These are phyloP conservation scores for Coreoperca whiteheadi DNA, from an alignment of 2,113 vertebrate genomes.

Conservation along the genomic window DNA sequence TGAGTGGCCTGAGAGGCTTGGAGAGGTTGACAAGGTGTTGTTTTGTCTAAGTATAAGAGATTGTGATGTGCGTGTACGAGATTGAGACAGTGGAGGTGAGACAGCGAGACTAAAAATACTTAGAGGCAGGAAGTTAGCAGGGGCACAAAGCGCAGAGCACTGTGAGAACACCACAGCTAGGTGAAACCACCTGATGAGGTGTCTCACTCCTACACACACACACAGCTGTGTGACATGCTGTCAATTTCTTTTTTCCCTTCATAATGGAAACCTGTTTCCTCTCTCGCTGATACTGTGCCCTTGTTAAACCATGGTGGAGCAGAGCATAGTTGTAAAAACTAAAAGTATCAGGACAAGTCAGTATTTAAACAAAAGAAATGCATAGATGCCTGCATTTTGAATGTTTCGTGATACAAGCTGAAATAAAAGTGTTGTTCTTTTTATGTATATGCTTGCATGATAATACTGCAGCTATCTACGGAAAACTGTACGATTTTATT, in stretches of 20 bases:
- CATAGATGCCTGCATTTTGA: background rate
- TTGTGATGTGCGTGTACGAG: background rate
- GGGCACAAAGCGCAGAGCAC: constrained; percentile 18
- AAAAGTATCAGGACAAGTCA: background rate
- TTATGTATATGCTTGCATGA: background rate
- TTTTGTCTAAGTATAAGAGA: constrained; percentile 13
- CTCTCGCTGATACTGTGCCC: constrained; percentile 35
- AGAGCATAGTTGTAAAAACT: constrained; percentile 18
- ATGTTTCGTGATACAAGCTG: background rate
- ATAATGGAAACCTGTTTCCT: constrained; percentile 45
- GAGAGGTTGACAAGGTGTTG: background rate
- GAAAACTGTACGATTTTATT: background rate
- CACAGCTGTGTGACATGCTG: constrained; percentile 58
- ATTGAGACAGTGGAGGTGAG: constrained; percentile 27
- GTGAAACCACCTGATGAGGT: constrained; percentile 68
- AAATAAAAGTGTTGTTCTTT: background rate
- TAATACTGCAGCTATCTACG: background rate
- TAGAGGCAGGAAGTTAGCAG: constrained; percentile 63
- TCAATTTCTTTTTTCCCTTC: constrained; percentile 41
- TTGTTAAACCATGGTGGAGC: constrained; percentile 42
- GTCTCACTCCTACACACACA: constrained; percentile 54
- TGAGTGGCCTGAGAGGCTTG: constrained; percentile 2
- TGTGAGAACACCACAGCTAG: constrained; percentile 44
- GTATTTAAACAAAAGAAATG: background rate
- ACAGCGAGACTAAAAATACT: constrained; percentile 55